A percentile compares a stretch with the other conserved stretches of the same genome.
These are phyloP conservation scores for Channa maculata DNA, from an alignment of 2,113 vertebrate species.

Conservation along the genomic window DNA sequence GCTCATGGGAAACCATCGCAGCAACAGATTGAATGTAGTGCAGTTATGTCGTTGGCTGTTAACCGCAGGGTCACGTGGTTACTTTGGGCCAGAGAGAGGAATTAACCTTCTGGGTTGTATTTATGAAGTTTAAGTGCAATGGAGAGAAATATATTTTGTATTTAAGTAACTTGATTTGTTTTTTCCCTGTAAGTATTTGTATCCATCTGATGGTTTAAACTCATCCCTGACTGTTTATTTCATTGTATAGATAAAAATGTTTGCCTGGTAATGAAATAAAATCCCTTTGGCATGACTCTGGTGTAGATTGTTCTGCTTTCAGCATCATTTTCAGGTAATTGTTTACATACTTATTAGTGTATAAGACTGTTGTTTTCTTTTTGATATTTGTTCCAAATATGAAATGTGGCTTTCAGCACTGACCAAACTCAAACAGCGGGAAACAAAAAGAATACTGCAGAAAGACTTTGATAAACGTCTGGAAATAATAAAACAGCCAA, in stretches of 20 bases:
- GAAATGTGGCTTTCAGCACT: too few species aligned
- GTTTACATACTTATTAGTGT: too few species aligned
- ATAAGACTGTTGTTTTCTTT: too few species aligned
- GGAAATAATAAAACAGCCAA: too few species aligned
- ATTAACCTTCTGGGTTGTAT: conserved; percentile 42
- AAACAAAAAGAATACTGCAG: too few species aligned
- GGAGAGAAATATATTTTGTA: conserved; percentile 56
- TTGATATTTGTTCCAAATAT: too few species aligned
- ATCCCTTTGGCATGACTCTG: conserved; percentile 63
- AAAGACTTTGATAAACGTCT: too few species aligned
- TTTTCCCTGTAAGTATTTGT: conserved; percentile 41
- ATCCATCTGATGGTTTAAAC: conserved; percentile 56
- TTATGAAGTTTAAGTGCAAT: conserved; percentile 74
- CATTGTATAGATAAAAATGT: conserved; percentile 64
- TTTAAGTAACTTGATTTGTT: conserved; percentile 58
- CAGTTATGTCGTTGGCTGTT: background rate
- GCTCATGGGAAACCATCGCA: background rate
- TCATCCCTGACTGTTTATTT: conserved; percentile 67
- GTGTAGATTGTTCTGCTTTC: background rate
- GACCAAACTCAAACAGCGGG: too few species aligned
- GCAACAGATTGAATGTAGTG: conserved; percentile 19
- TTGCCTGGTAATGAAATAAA: conserved; percentile 74
- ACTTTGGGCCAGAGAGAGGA: conserved; percentile 28
- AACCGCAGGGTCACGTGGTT: background rate
- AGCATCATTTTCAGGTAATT: too few species aligned